These are phyloP conservation scores for Oligia fasciuncula DNA, from an alignment of 2,888 invertebrate genomes.

Conservation along the genomic window DNA sequence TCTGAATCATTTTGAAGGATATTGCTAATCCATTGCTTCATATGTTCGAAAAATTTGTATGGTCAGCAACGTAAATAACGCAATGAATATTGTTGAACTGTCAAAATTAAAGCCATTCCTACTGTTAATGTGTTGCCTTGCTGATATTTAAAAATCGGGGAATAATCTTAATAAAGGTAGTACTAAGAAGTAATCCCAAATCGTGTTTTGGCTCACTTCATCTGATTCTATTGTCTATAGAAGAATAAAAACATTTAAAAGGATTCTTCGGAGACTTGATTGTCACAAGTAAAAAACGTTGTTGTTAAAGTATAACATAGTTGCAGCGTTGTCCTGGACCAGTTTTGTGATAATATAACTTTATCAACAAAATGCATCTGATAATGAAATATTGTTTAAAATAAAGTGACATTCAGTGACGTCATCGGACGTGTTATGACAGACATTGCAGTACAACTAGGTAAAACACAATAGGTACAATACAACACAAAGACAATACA, in stretches of 20 bases:
- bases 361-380: slow-evolving; percentile 29
- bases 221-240: not conserved
- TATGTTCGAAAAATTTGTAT: not conserved
- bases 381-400: slow-evolving; percentile 43
- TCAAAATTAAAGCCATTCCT: too few relatives aligned
- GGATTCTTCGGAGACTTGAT: too few relatives aligned
- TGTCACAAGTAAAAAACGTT: not conserved
- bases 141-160: not conserved
- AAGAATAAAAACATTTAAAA: not conserved
- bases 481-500: slow-evolving; percentile 33
- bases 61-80: too few relatives aligned
- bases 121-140: not conserved
- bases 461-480: slow-evolving; percentile 1
- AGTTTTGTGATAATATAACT: slow-evolving; percentile 25
- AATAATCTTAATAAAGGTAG: not conserved
- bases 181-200: too few relatives aligned
- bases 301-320: not conserved
- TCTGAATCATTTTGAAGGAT: not conserved
- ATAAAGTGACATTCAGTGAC: slow-evolving; percentile 21
- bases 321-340: not conserved
- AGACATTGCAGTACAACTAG: slow-evolving; percentile 21
- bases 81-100: not conserved
- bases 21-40: not conserved
- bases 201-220: not conserved
- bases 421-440: slow-evolving; percentile 46